Base-by-base conservation (phyloP, 2,888 invertebrate genomes). In the Sturmia bella region DNA sequence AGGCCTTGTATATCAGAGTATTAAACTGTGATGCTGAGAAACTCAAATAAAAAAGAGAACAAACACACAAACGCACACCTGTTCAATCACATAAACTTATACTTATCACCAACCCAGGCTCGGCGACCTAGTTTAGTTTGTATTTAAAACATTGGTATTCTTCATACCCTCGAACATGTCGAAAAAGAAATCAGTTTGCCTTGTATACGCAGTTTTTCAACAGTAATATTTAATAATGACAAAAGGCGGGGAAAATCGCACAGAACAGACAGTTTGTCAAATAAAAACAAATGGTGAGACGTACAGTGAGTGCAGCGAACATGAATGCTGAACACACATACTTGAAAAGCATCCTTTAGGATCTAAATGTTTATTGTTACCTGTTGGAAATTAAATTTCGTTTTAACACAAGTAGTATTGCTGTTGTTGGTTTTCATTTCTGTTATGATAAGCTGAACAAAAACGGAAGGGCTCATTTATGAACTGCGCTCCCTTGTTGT, bases 61-160 rank as follows among this genome's bases (percentile, higher is more conserved):
- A 32, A 3, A 57, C 27, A 76, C 9, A n/a, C 24, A 37, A 64
- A 66, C 24, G 17, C 21, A 12, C 13, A 52, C 27, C 27, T 27
- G 6, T 27, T 27, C 27, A 3, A 27, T 27, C 6, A 6, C 27
- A 3, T 27, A 3, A 32, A 61, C 27, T 9, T 39, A 45, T 6
- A 68, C 45, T 61, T 61, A 64, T 57, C 66, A 66, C 12, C 72
- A 61, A 80, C 45, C 56, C 72, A 81, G 68, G 81, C 81, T 81
- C 63, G 69, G 64, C 81, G 81, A 82, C 81, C 81, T 82, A 83
- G 72, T 83, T 83, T 82, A 83, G 72, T 83, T 83, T 83, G 56
- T 79, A 43, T 64, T 82, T 24, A 66, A 74, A 66, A 48, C 70
- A 72, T 32, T 32, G 32, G 32, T 75, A 66, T 41, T 24, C 45